Evolutionary conservation across 2,797 vertebrate genomes (phyloP), one percentile per base, ranked within the genome.

Genomic region (Etheostoma perlongum): DNA sequence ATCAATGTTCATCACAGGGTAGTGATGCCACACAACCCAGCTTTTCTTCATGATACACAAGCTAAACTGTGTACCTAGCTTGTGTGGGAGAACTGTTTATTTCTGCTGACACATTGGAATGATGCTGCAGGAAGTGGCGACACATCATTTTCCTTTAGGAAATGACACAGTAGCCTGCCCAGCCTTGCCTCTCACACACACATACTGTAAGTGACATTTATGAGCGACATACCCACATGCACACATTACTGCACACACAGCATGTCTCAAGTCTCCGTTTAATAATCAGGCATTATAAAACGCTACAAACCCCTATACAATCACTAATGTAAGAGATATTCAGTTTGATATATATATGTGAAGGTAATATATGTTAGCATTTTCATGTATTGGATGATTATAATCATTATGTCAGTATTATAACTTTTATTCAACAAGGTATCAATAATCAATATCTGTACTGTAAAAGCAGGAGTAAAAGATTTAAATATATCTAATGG

Each of bases 91-190:
- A 23, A 63, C 3, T 10, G 12, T 51, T 57, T 49, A 21, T 81
- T 88, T 83, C 54, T 88, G 87, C 67, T 84, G 88, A 92, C 74
- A 86, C 44, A 76, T 78, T 60, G 51, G 59, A 84, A 69, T 12
- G 40, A 72, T 69, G 65, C 65, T 46, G 74, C 81, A 93, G 93
- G 94, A 95, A 94, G 93, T 91, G 92, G 92, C 87, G 75, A 79
- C 75, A 79, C 79, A 76, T 90, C 79, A 89, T 92, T 92, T 90
- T 83, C 64, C 72, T 72, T 71, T 90, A 94, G 93, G 92, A 95
- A 95, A 93, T 94, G 84, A 93, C 93, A 93, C 85, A 59, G 36
- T 84, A 40, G 58, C 63, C 69, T 61, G 36, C 70, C 74, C 68
- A 65, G 7, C 60, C 58, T 78, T 52, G 6, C 60, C 58, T 76